Evolutionary conservation across 2,888 invertebrate genomes (phyloP).

Genomic region (Morpho achilles): DNA sequence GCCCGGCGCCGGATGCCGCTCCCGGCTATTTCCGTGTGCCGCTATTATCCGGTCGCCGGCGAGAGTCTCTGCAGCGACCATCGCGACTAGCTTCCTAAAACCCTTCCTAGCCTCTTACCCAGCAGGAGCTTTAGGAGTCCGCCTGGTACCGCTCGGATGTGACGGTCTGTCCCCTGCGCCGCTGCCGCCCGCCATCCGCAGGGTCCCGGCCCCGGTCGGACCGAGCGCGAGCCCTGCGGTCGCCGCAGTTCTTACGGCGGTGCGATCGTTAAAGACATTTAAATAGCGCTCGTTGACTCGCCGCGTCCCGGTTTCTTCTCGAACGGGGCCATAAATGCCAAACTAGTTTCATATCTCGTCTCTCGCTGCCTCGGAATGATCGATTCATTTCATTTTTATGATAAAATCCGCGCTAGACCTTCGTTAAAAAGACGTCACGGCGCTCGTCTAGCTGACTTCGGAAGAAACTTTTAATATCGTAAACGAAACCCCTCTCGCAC

Average conservation of each 20-base stretch:
- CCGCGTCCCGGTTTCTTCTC: background rate
- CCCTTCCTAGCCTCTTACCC: too few relatives aligned
- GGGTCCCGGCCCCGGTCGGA: background rate
- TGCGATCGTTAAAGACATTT: background rate
- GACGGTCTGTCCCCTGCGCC: background rate
- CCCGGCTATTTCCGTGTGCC: conserved; percentile 33
- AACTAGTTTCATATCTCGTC: conserved; percentile 3
- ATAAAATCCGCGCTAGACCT: background rate
- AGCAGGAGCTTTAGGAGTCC: too few relatives aligned
- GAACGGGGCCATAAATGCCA: background rate
- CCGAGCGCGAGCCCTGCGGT: background rate
- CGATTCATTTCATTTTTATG: background rate
- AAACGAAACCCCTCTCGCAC: too few relatives aligned
- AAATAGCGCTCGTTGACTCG: too few relatives aligned
- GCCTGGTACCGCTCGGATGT: too few relatives aligned
- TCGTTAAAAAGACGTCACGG: too few relatives aligned
- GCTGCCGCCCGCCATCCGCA: conserved; percentile 1
- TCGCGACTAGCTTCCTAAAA: conserved; percentile 5
- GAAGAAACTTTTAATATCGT: too few relatives aligned
- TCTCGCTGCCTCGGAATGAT: conserved; percentile 6
- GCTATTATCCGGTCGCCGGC: background rate
- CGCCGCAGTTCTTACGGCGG: background rate
- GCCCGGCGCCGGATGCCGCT: conserved; percentile 23
- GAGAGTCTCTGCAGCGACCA: background rate
- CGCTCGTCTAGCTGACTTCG: too few relatives aligned